phyloP scores from a whole-genome alignment of 2,888 invertebrate genomes.

The Drosophila ezoana region DNA sequence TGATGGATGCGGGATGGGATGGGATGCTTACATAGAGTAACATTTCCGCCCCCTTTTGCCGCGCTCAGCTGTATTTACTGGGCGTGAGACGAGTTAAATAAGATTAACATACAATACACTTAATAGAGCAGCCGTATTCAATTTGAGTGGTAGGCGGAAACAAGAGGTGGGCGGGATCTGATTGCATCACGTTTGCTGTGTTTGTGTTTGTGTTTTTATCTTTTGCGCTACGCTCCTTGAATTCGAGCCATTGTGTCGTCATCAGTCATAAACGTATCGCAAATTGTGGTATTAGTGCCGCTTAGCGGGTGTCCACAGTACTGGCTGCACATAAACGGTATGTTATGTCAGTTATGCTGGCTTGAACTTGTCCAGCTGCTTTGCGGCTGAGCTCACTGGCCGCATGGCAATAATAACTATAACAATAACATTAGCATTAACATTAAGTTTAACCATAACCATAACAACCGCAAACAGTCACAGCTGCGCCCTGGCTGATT shows the following conservation, averaged over 20 bases:
- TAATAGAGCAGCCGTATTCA: slow-evolving; percentile 24
- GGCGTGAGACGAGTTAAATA: slow-evolving; percentile 35
- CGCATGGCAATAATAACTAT: slow-evolving; percentile 24
- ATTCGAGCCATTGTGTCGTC: slow-evolving; percentile 26
- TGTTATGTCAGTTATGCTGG: slow-evolving; percentile 17
- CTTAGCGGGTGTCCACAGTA: slow-evolving; percentile 35
- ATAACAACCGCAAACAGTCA: slow-evolving; percentile 2
- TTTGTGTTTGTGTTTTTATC: neutral
- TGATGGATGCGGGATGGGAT: slow-evolving; percentile 5
- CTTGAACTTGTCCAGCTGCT: slow-evolving; percentile 29
- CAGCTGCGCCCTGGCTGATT: slow-evolving; percentile 33
- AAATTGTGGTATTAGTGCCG: slow-evolving; percentile 24
- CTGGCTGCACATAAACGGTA: slow-evolving; percentile 13
- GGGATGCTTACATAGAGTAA: neutral
- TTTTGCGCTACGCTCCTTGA: slow-evolving; percentile 25
- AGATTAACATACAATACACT: slow-evolving; percentile 66
- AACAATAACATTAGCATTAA: slow-evolving; percentile 11
- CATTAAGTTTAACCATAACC: slow-evolving; percentile 15
- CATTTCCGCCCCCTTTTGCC: slow-evolving; percentile 10
- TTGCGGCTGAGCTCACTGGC: slow-evolving; percentile 29
- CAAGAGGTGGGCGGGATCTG: neutral
- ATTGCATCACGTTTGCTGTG: slow-evolving; percentile 21
- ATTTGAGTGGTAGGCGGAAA: slow-evolving; percentile 9
- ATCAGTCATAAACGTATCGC: slow-evolving; percentile 40
- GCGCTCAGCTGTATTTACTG: slow-evolving; percentile 1